A percentile compares a stretch with the other conserved stretches of the same genome.
Conservation (phyloP, 2,797 vertebrate species). For the Arrhamphus sclerolepis region DNA sequence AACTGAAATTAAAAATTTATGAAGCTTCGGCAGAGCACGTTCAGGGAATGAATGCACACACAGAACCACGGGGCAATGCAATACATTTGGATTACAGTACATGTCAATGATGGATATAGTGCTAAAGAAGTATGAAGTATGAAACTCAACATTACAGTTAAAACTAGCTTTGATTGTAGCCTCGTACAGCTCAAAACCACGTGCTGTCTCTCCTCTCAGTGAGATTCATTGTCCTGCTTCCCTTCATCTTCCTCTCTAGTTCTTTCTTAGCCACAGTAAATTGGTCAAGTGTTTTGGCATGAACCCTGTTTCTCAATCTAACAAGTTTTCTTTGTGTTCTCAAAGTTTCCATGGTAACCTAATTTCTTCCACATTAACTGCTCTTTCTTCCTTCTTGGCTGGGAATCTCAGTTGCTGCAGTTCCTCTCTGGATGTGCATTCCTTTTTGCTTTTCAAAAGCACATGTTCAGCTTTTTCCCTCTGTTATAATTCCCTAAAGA, state of each 20-base stretch:
- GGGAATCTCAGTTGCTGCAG: constrained; percentile 39
- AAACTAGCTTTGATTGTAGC: constrained; percentile 10
- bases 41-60: not conserved
- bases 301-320: constrained; percentile 44
- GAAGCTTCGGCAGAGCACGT: not conserved
- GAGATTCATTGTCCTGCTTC: constrained; percentile 21
- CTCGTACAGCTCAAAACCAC: constrained; percentile 8
- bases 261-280: constrained; percentile 35
- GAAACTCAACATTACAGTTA: not conserved
- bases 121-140: not conserved
- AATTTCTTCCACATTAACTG: constrained; percentile 66
- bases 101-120: constrained; percentile 7
- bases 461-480: constrained; percentile 42
- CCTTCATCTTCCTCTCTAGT: constrained; percentile 25
- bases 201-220: constrained; percentile 16
- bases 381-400: constrained; percentile 52
- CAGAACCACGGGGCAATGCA: not conserved
- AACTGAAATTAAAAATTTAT: constrained; percentile 6
- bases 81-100: not conserved
- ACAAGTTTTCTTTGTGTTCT: constrained; percentile 66
- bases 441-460: constrained; percentile 29
- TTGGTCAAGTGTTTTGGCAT: constrained; percentile 50
- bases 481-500: constrained; percentile 26
- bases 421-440: constrained; percentile 27
- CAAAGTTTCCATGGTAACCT: constrained; percentile 65